Conservation (phyloP, 2,113 vertebrate species). For the Mobula hypostoma region DNA sequence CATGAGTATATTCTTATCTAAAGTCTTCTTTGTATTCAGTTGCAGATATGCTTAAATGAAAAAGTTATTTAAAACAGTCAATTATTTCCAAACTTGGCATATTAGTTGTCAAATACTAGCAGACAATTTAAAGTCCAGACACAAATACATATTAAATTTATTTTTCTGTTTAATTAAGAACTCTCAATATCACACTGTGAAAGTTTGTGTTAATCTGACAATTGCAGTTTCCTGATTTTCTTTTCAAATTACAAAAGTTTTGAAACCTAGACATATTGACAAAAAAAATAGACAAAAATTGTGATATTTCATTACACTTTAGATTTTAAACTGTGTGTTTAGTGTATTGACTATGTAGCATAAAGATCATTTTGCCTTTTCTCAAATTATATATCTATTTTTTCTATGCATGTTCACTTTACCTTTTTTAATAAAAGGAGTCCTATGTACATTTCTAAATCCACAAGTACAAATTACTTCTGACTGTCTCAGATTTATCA, state of each 20-base stretch:
- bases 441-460: not conserved
- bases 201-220: not conserved
- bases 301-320: too few species aligned
- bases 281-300: not conserved
- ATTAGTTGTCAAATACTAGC: not conserved
- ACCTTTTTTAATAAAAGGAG: not conserved
- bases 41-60: not conserved
- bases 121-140: not conserved
- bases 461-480: not conserved
- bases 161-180: not conserved
- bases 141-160: not conserved
- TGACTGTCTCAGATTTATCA: not conserved
- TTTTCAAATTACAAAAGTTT: not conserved
- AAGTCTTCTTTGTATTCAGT: not conserved
- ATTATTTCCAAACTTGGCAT: not conserved
- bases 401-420: not conserved
- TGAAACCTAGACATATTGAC: not conserved
- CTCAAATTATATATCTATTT: not conserved
- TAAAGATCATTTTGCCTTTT: not conserved
- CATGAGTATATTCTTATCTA: not conserved
- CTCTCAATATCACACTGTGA: not conserved
- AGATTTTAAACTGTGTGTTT: too few species aligned
- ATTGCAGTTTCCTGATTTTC: not conserved
- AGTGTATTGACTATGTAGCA: not conserved
- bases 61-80: not conserved